Evolutionary conservation across 92 coral and sea anemone species (phyloP), one percentile per base, ranked within the genome.

Genomic region (Phymanthus crucifer): DNA sequence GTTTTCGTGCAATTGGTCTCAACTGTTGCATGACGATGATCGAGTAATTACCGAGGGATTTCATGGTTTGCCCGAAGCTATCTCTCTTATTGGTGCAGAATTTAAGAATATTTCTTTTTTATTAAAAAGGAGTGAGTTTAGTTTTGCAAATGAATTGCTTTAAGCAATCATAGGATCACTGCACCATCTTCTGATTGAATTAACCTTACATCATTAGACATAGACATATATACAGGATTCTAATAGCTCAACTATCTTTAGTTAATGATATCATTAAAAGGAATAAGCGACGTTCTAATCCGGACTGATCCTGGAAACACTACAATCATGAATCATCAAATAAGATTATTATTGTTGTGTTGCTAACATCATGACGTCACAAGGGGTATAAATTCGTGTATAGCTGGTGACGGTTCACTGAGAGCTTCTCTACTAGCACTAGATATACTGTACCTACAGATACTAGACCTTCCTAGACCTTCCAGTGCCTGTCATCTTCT

Each of bases 281-380:
- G 64, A 18, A 54, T 54, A 19, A 54, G n/a, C 19, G 26, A 9
- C 19, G n/a, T 54, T 54, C 64, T 54, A 18, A 68, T 68, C 47
- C 16, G 47, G 23, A 31, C 32, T 27, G 48, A 43, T 61, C 29
- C 4, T n/a, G 26, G 1, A 34, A 24, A 24, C 32, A 10, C 17
- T 61, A 61, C n/a, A n/a, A n/a, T n/a, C n/a, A n/a, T 26, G 19
- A 26, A 61, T 61, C 68, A 61, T 61, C 35, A 61, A 61, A 6
- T 61, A 29, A 27, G 33, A 26, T 54, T 76, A 75, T 75, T 75
- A 46, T 54, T 57, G 32, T 27, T 54, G 38, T 77, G 81, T 77
- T 77, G 72, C 73, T 77, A 61, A 31, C 68, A 27, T 75, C 24
- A 61, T 77, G 81, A 77, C 81, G 81, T 77, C 81, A 77, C 21